A percentile compares a stretch with the other conserved stretches of the same genome.
phyloP scores from a whole-genome alignment of 2,888 invertebrate species.

The Lasioglossum oenotherae region DNA sequence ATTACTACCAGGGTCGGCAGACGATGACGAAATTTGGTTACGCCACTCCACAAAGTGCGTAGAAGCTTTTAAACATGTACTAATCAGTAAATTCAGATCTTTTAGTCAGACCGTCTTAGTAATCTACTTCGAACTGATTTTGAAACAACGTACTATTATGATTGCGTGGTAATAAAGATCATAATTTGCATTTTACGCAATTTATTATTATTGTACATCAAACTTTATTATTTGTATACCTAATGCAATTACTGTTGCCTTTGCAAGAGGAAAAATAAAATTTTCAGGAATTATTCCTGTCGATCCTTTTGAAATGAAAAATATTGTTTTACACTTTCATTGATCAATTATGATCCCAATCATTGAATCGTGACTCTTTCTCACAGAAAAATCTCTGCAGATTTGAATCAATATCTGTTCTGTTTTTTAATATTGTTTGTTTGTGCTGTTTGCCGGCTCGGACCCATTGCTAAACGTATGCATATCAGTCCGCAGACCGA shows the following conservation, averaged over 20 bases:
- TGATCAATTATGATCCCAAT: background rate
- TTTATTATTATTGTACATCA: background rate
- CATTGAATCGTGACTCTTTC: background rate
- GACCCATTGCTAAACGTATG: constrained; percentile 26
- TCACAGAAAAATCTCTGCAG: background rate
- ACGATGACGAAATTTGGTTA: background rate
- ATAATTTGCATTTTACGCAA: background rate
- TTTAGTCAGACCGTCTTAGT: background rate
- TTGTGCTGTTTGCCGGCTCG: background rate
- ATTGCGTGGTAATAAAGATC: background rate
- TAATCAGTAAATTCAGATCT: background rate
- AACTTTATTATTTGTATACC: background rate
- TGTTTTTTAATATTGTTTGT: background rate
- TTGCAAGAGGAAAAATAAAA: background rate
- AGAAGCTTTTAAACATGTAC: background rate
- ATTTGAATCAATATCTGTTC: background rate
- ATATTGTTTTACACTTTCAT: background rate
- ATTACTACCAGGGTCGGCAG: background rate
- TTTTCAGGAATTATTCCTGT: background rate
- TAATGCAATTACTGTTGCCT: background rate
- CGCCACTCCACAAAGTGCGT: background rate
- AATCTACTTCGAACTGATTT: background rate
- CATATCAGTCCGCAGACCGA: constrained; percentile 56
- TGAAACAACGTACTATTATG: background rate
- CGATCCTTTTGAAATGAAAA: background rate